Base-by-base conservation (phyloP, 2,113 vertebrate species). In the Catharus minimus region DNA sequence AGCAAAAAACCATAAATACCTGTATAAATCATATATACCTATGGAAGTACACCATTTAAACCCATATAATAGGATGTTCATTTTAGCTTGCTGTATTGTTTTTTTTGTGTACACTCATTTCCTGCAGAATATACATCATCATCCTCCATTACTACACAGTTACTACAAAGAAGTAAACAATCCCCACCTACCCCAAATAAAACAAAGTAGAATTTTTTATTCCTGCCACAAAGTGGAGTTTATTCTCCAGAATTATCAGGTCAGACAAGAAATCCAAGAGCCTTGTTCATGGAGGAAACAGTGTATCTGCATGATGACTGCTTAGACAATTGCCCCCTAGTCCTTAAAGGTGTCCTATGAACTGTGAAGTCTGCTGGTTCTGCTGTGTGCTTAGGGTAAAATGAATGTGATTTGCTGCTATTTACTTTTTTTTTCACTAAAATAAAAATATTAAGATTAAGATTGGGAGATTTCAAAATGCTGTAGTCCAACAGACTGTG, bases 101-200 rank as follows among this genome's bases (percentile, higher is more conserved):
- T 33, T 55, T 24, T 61, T 21, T 41, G 7, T 36, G 11, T 17
- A 24, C 33, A 57, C 15, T 0, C 3, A 7, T 67, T 82, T 88
- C 5, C 32, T 86, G 8, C 8, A n/a, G 18, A 75, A 78, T 66
- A 53, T 13, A 36, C 17, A 7, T 47, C 57, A 57, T 73, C 21
- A 68, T 36, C 14, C 38, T 71, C 8, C 46, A 20, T 67, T 79
- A 28, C 1, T 62, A n/a, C 0, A 0, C 4, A 17, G 24, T 88
- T 17, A 50, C 49, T 50, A 16, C 12, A 73, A 78, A 62, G 5
- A 26, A 46, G 24, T 11, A 65, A 57, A 3, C 2, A 52, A 41
- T 7, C 2, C 1, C 1, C 10, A 27, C 2, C 2, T 38, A 38
- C 16, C 4, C 6, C 6, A 6, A 23, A 14, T 1, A 55, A 86